These are phyloP conservation scores for Diarsia rubi DNA, from an alignment of 2,888 invertebrate species.

Conservation along the genomic window DNA sequence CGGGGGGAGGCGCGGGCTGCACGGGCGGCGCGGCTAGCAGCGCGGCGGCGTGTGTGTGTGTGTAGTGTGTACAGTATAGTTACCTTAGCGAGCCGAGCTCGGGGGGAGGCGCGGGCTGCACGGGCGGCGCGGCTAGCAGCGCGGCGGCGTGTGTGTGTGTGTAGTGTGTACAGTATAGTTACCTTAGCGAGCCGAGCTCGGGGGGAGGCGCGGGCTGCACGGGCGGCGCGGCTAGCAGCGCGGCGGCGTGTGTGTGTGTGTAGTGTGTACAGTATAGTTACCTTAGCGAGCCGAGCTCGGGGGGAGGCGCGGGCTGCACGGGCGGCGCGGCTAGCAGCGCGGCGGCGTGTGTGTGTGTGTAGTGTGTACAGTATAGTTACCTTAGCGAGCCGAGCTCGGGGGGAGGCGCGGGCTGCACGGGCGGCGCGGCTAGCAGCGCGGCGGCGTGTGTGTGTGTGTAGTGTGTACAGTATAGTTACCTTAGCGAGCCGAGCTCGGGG, in stretches of 20 bases:
- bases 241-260: conserved; percentile 33
- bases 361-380: conserved; percentile 12
- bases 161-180: conserved; percentile 2
- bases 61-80: conserved; percentile 1
- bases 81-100: background rate
- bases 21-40: conserved; percentile 28
- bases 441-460: conserved; percentile 19
- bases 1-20: conserved; percentile 17
- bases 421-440: conserved; percentile 39
- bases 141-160: conserved; percentile 38
- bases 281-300: background rate
- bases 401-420: conserved; percentile 19
- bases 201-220: conserved; percentile 23
- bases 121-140: conserved; percentile 33
- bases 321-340: conserved; percentile 38
- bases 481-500: background rate
- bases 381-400: background rate
- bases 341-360: conserved; percentile 24
- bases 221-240: conserved; percentile 31
- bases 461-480: conserved; percentile 16
- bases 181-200: background rate
- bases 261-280: conserved; percentile 8
- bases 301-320: conserved; percentile 20
- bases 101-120: conserved; percentile 17
- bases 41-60: conserved; percentile 38